Evolutionary conservation across 2,113 vertebrate species (phyloP).

Genomic region (Dissostichus mawsoni): DNA sequence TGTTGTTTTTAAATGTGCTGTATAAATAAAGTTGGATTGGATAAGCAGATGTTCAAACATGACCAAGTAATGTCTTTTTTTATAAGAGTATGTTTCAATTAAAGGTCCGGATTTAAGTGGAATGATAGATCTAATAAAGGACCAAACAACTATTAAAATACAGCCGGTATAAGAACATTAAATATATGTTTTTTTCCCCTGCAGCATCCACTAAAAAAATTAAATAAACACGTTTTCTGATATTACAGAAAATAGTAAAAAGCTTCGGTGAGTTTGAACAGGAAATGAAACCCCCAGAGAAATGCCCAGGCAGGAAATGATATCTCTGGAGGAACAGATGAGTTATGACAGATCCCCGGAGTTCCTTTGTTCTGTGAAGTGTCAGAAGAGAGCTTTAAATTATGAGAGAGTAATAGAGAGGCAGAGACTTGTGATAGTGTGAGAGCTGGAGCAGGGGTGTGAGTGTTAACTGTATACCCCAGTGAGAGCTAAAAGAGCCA

Average conservation of each 20-base stretch:
- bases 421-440: constrained; percentile 61
- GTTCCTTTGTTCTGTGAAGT: constrained; percentile 72
- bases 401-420: constrained; percentile 56
- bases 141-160: background rate
- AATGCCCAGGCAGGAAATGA: constrained; percentile 69
- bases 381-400: constrained; percentile 57
- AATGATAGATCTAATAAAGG: background rate
- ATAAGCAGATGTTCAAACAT: background rate
- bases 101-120: background rate
- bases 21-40: too few species aligned
- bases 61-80: background rate
- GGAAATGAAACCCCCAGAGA: constrained; percentile 73
- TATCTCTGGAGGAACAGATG: constrained; percentile 51
- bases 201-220: background rate
- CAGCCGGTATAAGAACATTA: background rate
- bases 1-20: too few species aligned
- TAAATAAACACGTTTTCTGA: background rate
- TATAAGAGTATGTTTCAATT: background rate
- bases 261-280: constrained; percentile 33
- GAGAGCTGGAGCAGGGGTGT: constrained; percentile 67
- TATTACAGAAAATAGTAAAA: constrained; percentile 35
- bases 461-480: constrained; percentile 74
- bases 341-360: constrained; percentile 56
- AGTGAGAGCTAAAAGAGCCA: constrained; percentile 72
- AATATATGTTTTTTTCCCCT: constrained; percentile 25